Conservation (phyloP, 2,888 invertebrate species). For the Caenorhabditis sp. region DNA sequence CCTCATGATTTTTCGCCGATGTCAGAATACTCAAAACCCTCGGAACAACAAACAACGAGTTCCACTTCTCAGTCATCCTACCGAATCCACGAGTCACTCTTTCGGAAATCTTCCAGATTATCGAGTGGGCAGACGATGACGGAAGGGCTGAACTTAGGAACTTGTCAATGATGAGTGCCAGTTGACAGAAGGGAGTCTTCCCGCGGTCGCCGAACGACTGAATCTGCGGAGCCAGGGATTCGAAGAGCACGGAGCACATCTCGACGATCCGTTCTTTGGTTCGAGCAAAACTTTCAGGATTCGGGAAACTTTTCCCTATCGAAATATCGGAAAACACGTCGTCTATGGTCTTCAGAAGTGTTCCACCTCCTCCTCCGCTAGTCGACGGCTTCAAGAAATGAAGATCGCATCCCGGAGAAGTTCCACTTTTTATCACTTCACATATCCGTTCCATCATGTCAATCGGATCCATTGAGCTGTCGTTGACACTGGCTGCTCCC, state of each 20-base stretch:
- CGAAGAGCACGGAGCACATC: slow-evolving; percentile 30
- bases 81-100: slow-evolving; percentile 14
- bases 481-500: no score
- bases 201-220: slow-evolving; percentile 27
- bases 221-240: slow-evolving; percentile 10
- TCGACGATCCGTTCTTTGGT: slow-evolving; percentile 6
- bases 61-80: slow-evolving; percentile 28
- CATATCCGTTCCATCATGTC: slow-evolving; percentile 18
- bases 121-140: not conserved
- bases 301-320: not conserved
- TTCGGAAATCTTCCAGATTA: slow-evolving; percentile 6
- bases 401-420: not conserved
- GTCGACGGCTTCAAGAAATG: not conserved
- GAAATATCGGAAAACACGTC: not conserved
- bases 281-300: not conserved
- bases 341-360: slow-evolving; percentile 5
- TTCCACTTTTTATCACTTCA: slow-evolving; percentile 14
- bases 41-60: slow-evolving; percentile 7
- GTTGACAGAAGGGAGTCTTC: slow-evolving; percentile 22
- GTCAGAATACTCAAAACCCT: slow-evolving; percentile 13
- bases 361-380: not conserved
- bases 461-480: not conserved
- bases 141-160: not conserved
- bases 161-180: slow-evolving; percentile 11
- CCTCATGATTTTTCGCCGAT: not conserved